These are phyloP conservation scores for Microctenopoma lineatum DNA, from an alignment of 2,797 vertebrate genomes.

Conservation along the genomic window DNA sequence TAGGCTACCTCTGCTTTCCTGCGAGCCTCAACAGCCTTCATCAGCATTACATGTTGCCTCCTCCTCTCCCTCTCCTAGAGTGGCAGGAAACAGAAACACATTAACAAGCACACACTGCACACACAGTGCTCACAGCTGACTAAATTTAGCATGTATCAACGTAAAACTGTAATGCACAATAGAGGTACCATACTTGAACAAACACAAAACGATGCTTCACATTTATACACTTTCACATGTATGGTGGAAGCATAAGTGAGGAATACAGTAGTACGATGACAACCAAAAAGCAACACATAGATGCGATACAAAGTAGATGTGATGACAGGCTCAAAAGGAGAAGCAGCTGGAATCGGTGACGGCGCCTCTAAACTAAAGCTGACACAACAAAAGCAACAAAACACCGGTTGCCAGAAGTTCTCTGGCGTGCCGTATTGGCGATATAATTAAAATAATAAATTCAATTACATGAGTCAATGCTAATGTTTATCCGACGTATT, in stretches of 20 bases:
- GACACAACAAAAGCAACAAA: constrained; percentile 80
- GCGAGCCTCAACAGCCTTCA: constrained; percentile 99
- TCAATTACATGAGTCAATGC: constrained; percentile 48
- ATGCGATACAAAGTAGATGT: constrained; percentile 94
- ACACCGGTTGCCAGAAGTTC: constrained; percentile 69
- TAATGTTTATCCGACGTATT: constrained; percentile 55
- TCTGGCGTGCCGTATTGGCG: constrained; percentile 59
- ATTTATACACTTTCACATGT: constrained; percentile 81
- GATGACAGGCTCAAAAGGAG: constrained; percentile 93
- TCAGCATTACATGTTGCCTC: constrained; percentile 97
- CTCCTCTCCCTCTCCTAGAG: constrained; percentile 96
- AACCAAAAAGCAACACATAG: constrained; percentile 92
- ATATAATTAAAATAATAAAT: constrained; percentile 60
- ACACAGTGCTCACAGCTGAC: constrained; percentile 54
- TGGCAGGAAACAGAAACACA: constrained; percentile 76
- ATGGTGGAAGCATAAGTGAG: constrained; percentile 85
- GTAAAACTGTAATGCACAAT: constrained; percentile 65
- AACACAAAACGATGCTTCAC: constrained; percentile 81
- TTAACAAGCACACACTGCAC: constrained; percentile 63
- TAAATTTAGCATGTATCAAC: constrained; percentile 68
- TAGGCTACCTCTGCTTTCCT: constrained; percentile 96
- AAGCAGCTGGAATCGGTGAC: constrained; percentile 94
- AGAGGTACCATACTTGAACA: constrained; percentile 75
- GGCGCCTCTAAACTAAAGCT: constrained; percentile 88
- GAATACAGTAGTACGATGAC: constrained; percentile 89